Percentiles rank a stretch among this genome's conserved stretches.
Evolutionary conservation across 2,888 invertebrate genomes (phyloP).

Genomic region (Liodrosophila aerea): DNA sequence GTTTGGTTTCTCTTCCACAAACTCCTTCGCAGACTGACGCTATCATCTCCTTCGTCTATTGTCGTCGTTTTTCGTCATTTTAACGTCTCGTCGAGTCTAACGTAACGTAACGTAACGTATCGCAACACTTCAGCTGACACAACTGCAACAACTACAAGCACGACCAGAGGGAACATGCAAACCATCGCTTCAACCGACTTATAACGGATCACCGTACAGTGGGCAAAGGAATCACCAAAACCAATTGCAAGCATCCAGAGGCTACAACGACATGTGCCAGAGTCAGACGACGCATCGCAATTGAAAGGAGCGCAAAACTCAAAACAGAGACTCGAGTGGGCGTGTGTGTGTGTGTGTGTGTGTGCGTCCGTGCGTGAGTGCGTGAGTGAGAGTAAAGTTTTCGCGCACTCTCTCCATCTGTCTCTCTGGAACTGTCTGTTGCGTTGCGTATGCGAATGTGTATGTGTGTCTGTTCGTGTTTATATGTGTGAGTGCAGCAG

Average conservation of each 20-base stretch:
- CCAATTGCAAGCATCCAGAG: slow-evolving; percentile 7
- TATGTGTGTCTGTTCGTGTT: slow-evolving; percentile 7
- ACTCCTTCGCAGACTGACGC: slow-evolving; percentile 58
- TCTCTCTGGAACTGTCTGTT: background rate
- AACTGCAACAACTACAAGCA: slow-evolving; percentile 2
- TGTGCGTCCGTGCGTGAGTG: slow-evolving; percentile 11
- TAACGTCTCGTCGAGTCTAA: slow-evolving; percentile 29
- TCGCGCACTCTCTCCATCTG: slow-evolving; percentile 6
- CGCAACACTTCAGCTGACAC: too few relatives aligned
- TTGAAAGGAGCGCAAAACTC: slow-evolving; percentile 22
- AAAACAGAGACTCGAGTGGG: slow-evolving; percentile 13
- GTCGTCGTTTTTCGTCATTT: slow-evolving; percentile 44
- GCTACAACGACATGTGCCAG: slow-evolving; percentile 37
- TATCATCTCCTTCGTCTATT: slow-evolving; percentile 61
- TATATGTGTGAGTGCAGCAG: slow-evolving; percentile 2
- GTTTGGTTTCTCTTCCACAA: slow-evolving; percentile 4
- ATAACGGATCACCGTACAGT: slow-evolving; percentile 47
- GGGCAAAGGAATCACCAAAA: slow-evolving; percentile 12
- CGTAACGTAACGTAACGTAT: slow-evolving; percentile 22
- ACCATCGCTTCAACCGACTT: slow-evolving; percentile 36
- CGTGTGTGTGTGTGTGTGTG: slow-evolving; percentile 3
- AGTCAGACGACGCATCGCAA: slow-evolving; percentile 15
- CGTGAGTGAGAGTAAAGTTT: slow-evolving; percentile 5
- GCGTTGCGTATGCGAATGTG: background rate
- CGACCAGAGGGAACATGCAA: slow-evolving; percentile 5